Percentiles rank a stretch among this genome's conserved stretches.
phyloP scores from a whole-genome alignment of 2,797 vertebrate species.

The Schizothorax lantsangensis region DNA sequence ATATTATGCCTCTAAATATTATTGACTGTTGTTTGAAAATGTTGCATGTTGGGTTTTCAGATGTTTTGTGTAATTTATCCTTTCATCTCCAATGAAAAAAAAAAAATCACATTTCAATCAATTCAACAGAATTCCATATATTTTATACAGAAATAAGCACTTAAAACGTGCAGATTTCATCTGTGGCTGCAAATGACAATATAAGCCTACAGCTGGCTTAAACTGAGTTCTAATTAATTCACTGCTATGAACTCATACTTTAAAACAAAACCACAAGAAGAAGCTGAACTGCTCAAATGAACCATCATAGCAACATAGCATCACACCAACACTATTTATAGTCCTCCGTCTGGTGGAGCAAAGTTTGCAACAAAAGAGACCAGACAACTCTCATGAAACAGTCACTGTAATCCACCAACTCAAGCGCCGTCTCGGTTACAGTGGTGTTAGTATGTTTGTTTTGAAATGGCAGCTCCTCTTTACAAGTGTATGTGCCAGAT shows the following conservation, averaged over 20 bases:
- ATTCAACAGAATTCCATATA: background rate
- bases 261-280: constrained; percentile 19
- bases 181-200: background rate
- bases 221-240: background rate
- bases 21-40: background rate
- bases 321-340: constrained; percentile 24
- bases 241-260: background rate
- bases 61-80: background rate
- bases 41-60: background rate
- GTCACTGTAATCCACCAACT: constrained; percentile 26
- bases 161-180: background rate
- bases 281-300: background rate
- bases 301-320: background rate
- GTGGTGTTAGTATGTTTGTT: constrained; percentile 61
- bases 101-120: background rate
- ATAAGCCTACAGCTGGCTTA: background rate
- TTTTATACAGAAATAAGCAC: background rate
- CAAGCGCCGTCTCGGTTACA: background rate
- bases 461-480: constrained; percentile 62
- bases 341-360: constrained; percentile 39
- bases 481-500: constrained; percentile 55
- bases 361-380: constrained; percentile 15
- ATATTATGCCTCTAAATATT: background rate
- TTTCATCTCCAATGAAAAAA: background rate
- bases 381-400: constrained; percentile 32